Evolutionary conservation across 2,888 invertebrate species (phyloP).

Genomic region (Epinotia brunnichana): DNA sequence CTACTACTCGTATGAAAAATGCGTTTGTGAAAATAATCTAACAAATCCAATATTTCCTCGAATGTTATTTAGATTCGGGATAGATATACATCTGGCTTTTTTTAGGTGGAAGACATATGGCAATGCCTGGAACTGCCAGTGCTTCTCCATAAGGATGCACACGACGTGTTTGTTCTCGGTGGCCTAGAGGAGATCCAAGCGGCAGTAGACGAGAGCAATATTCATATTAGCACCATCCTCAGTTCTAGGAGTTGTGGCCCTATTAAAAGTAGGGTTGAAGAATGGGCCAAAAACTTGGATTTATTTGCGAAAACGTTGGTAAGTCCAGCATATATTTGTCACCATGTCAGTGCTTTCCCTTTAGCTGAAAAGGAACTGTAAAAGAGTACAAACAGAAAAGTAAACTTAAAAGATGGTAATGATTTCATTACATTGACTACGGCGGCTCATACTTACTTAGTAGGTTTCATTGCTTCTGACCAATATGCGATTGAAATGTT

Average conservation of each 20-base stretch:
- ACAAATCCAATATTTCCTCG: neutral
- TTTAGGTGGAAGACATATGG: slow-evolving; percentile 92
- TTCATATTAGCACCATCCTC: slow-evolving; percentile 93
- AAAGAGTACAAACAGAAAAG: neutral
- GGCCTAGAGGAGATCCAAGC: slow-evolving; percentile 93
- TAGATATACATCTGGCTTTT: neutral
- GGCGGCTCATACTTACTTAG: no score
- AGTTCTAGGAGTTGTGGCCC: slow-evolving; percentile 94
- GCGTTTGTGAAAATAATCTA: no score
- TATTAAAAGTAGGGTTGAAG: slow-evolving; percentile 91
- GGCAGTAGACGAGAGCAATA: slow-evolving; percentile 92
- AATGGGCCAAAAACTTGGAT: slow-evolving; percentile 90
- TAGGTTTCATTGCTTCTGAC: neutral
- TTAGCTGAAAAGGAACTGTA: neutral
- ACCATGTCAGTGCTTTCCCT: neutral
- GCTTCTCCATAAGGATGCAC: slow-evolving; percentile 90
- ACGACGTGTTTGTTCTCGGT: slow-evolving; percentile 93
- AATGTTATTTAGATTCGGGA: neutral
- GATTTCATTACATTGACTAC: no score
- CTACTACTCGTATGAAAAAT: no score
- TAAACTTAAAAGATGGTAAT: no score
- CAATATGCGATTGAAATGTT: neutral
- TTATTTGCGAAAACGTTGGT: slow-evolving; percentile 93
- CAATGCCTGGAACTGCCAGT: slow-evolving; percentile 90
- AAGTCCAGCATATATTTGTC: slow-evolving; percentile 49